Base-by-base conservation (phyloP, 2,888 invertebrate species). In the Aspidiotus destructor region DNA sequence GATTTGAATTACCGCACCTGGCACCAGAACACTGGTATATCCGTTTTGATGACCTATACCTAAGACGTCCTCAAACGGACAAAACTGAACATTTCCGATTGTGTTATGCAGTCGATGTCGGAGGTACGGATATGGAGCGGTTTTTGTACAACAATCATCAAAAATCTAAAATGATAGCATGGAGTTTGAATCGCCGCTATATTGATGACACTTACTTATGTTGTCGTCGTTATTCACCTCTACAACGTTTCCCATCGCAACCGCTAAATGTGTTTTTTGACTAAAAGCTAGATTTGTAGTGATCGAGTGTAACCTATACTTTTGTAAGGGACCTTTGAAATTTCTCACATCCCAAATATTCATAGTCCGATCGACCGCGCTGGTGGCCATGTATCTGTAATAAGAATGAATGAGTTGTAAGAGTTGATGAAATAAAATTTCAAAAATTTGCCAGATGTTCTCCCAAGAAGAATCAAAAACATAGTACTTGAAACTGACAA, bases 61-160 rank as follows among this genome's bases (percentile, higher is more conserved):
- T 52, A 99, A 79, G 0, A 97, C 88, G 79, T 99, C 99, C 80
- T 99, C 99, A 77, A 86, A 99, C 0, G 98, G 96, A 76, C 97
- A 98, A 79, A 97, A 99, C 73, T 86, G 84, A 74, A 96, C 79
- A 74, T 88, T 87, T 62, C 82, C 81, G 28, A 96, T 83, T 0
- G 80, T 77, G 73, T 84, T 84, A 28, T 82, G 81, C 75, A 86
- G 84, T 71, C 84, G 83, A 73, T 97, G 92, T 15, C 86, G 82
- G 74, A 97, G 78, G 78, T 97, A 98, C 0, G 94, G 85, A 64
- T 80, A 79, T 44, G 82, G 80, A 0, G 81, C 80, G 41, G 82
- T 77, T 73, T 83, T 79, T 17, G 79, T 76, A 73, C 83, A 84
- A 76, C 85, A 85, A 76, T 89, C 83, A 75, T 85, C 84, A 76